These are phyloP conservation scores for Zaprionus vittiger DNA, from an alignment of 1,140 invertebrate species.

Conservation along the genomic window DNA sequence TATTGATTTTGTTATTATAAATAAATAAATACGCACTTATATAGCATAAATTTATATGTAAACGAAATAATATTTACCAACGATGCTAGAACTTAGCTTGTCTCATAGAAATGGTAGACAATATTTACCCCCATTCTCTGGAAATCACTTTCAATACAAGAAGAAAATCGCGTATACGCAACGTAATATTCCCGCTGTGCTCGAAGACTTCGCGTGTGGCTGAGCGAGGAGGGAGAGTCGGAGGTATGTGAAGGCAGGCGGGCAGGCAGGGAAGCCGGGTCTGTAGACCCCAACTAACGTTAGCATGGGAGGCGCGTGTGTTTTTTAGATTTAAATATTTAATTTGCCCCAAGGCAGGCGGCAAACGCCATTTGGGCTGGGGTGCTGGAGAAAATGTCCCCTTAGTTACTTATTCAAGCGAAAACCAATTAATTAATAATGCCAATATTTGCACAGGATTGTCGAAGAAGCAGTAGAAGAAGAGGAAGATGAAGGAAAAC, in stretches of 20 bases:
- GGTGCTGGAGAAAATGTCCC: constrained; percentile 7
- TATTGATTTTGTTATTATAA: constrained; percentile 81
- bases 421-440: constrained; percentile 79
- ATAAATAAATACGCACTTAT: constrained; percentile 49
- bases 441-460: constrained; percentile 63
- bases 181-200: not conserved
- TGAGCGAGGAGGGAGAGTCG: not conserved
- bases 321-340: constrained; percentile 76
- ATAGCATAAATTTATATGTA: constrained; percentile 15
- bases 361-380: constrained; percentile 36
- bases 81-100: not conserved
- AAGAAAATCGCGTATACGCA: not conserved
- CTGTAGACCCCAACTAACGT: not conserved
- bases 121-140: not conserved
- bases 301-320: constrained; percentile 31
- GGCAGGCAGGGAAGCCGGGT: not conserved
- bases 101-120: not conserved
- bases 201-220: not conserved
- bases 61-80: constrained; percentile 1
- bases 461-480: constrained; percentile 21
- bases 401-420: constrained; percentile 57
- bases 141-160: not conserved
- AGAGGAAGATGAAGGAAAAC: constrained; percentile 12
- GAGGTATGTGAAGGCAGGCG: not conserved
- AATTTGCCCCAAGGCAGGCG: constrained; percentile 56